These are phyloP conservation scores for Eulacestoma nigropectus DNA, from an alignment of 2,113 vertebrate species.

Conservation along the genomic window DNA sequence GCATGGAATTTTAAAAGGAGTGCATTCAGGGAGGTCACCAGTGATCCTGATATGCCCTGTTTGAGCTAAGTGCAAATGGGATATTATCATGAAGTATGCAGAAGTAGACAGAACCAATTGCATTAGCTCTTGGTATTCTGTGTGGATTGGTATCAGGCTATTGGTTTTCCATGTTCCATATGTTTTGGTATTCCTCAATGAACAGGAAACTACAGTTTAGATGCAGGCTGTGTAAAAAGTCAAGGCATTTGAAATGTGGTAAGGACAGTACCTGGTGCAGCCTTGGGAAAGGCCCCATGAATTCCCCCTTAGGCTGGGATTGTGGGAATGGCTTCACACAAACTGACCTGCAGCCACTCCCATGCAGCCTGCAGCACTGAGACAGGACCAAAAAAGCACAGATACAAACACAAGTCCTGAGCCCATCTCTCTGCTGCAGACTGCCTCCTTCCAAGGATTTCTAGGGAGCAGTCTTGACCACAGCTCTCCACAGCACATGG, in stretches of 20 bases:
- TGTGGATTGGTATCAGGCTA: neutral
- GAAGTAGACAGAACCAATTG: neutral
- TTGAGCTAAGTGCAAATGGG: neutral
- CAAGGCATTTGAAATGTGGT: neutral
- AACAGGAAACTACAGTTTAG: neutral
- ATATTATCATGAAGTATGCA: neutral
- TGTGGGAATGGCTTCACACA: neutral
- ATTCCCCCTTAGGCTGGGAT: neutral
- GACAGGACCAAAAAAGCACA: neutral
- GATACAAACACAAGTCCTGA: fast-evolving
- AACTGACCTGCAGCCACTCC: neutral
- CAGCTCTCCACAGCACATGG: neutral
- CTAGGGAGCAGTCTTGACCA: neutral
- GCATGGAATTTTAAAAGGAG: neutral
- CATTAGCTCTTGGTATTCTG: neutral
- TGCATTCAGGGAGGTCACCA: neutral
- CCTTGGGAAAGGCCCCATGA: neutral
- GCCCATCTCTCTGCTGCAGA: neutral
- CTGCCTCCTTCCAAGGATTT: neutral
- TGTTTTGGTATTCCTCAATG: neutral
- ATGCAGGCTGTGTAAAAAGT: neutral
- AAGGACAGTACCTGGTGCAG: neutral
- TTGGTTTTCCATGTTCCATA: neutral
- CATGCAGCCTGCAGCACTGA: fast-evolving
- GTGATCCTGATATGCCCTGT: neutral